phyloP scores from a whole-genome alignment of 2,797 vertebrate species.

The Rhinophrynus dorsalis region DNA sequence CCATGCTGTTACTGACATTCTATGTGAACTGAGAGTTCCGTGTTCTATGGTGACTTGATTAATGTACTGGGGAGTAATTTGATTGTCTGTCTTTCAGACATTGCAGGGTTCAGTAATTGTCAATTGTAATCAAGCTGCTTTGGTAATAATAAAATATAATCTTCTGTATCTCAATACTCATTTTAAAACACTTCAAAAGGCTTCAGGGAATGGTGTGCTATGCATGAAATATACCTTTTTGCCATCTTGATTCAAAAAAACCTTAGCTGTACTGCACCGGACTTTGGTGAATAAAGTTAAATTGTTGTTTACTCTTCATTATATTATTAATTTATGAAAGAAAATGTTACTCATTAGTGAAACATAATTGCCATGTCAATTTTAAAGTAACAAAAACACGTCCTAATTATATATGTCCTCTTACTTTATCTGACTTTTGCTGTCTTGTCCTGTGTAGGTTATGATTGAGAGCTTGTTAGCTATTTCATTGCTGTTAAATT shows the following conservation, averaged over 20 bases:
- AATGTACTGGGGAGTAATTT: constrained; percentile 24
- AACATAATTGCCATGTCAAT: too few species aligned
- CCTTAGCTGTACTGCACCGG: background rate
- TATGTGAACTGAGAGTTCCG: background rate
- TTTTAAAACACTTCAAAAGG: constrained; percentile 23
- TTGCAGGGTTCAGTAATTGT: constrained; percentile 27
- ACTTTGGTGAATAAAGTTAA: background rate
- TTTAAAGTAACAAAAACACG: too few species aligned
- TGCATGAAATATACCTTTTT: background rate
- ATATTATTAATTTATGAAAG: too few species aligned
- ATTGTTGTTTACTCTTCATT: background rate
- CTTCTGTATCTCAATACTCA: constrained; percentile 29
- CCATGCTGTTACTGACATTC: background rate
- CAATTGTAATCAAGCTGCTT: constrained; percentile 37
- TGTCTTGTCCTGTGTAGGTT: too few species aligned
- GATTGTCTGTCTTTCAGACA: constrained; percentile 33
- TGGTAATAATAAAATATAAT: constrained; percentile 35
- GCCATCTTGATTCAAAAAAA: constrained; percentile 15
- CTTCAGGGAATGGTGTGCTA: constrained; percentile 12
- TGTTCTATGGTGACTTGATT: constrained; percentile 23
- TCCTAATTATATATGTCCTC: too few species aligned
- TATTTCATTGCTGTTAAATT: too few species aligned
- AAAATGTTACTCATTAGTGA: too few species aligned
- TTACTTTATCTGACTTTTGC: too few species aligned
- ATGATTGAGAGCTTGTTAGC: too few species aligned